phyloP scores from a whole-genome alignment of 2,113 vertebrate species.

The Todiramphus saurophagus region DNA sequence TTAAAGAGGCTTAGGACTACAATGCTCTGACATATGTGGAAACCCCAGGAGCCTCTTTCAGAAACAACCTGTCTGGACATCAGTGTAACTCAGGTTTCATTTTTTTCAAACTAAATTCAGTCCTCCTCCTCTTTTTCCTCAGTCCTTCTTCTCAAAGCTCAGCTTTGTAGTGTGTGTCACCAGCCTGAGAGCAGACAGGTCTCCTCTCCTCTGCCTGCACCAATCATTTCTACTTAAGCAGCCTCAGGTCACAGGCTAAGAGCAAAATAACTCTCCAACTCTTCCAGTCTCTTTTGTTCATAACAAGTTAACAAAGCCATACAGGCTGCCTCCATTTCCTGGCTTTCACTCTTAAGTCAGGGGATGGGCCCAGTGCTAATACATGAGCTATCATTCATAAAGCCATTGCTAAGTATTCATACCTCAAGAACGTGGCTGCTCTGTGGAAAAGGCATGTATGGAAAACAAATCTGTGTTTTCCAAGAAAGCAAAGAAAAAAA shows the following conservation, averaged over 20 bases:
- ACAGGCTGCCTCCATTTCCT: not conserved
- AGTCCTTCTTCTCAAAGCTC: not conserved
- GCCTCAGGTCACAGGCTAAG: not conserved
- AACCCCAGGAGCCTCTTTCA: not conserved
- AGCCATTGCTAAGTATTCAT: not conserved
- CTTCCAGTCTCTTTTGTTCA: not conserved
- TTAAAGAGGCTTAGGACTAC: not conserved
- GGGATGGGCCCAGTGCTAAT: not conserved
- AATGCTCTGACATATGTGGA: not conserved
- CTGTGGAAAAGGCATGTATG: not conserved
- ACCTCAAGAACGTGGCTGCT: not conserved
- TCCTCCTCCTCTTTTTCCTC: not conserved
- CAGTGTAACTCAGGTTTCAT: not conserved
- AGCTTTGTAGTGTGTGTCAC: not conserved
- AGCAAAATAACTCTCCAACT: not conserved
- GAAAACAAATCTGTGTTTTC: not conserved
- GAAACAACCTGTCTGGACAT: not conserved
- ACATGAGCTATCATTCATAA: not conserved
- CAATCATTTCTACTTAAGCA: not conserved
- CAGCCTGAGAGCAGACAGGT: not conserved
- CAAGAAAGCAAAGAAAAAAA: not conserved
- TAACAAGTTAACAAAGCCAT: not conserved
- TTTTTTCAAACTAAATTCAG: not conserved
- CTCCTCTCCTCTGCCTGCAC: not conserved
- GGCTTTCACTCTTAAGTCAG: not conserved